A percentile compares a stretch with the other conserved stretches of the same genome.
These are phyloP conservation scores for Cettia cetti DNA, from an alignment of 2,113 vertebrate genomes.

Conservation along the genomic window DNA sequence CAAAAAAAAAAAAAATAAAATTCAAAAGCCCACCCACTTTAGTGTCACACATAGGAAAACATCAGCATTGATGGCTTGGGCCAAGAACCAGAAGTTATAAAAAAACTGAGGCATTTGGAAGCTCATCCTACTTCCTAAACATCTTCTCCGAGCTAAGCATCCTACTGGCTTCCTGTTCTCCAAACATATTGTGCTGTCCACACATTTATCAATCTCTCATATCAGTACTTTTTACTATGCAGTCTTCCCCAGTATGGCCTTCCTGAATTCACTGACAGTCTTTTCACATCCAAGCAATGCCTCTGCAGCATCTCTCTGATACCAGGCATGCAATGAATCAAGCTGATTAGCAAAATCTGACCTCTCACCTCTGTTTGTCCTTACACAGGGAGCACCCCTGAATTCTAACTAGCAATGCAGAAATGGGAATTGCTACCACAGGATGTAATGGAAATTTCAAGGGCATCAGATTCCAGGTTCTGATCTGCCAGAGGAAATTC, in stretches of 20 bases:
- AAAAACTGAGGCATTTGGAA: neutral
- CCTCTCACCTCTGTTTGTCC: neutral
- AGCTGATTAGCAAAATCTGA: neutral
- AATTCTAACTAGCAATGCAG: neutral
- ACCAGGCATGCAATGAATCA: neutral
- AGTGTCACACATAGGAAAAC: neutral
- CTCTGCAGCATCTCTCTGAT: neutral
- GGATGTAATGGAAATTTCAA: neutral
- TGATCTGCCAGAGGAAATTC: neutral
- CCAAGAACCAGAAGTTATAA: neutral
- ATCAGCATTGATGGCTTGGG: neutral
- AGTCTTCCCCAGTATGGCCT: neutral
- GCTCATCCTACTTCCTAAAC: neutral
- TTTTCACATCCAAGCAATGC: neutral
- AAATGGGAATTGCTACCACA: neutral
- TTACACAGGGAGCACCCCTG: neutral
- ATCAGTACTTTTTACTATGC: neutral
- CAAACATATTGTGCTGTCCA: neutral
- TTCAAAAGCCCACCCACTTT: neutral
- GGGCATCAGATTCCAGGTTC: neutral
- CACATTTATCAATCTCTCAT: neutral
- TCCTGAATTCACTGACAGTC: neutral
- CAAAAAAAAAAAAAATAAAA: neutral
- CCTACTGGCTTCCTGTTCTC: neutral
- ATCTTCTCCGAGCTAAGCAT: neutral